Conservation (phyloP, 2,113 vertebrate genomes). For the Anser brachyrhynchus region DNA sequence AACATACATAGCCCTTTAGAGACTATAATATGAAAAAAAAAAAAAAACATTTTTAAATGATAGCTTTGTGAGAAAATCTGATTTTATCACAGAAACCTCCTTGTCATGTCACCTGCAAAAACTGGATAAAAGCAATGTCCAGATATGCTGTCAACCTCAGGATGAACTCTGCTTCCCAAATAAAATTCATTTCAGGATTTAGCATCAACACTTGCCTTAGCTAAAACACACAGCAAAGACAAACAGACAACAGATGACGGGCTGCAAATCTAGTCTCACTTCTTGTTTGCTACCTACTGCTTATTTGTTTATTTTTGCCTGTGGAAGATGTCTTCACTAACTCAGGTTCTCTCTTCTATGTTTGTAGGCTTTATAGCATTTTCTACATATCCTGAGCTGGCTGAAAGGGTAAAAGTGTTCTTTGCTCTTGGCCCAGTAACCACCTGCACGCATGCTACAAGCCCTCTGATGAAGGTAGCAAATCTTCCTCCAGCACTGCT, state of each 20-base stretch:
- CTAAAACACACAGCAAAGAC: background rate
- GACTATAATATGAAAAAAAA: background rate
- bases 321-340: background rate
- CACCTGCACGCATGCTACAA: slow-evolving; percentile 75
- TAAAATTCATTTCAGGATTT: background rate
- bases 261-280: background rate
- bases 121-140: background rate
- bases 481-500: slow-evolving; percentile 79
- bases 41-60: background rate
- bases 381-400: slow-evolving; percentile 89
- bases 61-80: background rate
- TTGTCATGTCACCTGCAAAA: background rate
- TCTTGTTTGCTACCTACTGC: background rate
- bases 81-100: background rate
- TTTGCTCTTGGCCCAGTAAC: slow-evolving; percentile 87
- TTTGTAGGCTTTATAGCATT: slow-evolving; percentile 90
- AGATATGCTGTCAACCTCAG: background rate
- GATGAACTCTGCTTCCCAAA: background rate
- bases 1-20: background rate
- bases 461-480: slow-evolving; percentile 83
- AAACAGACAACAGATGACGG: background rate
- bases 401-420: slow-evolving; percentile 88
- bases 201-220: background rate
- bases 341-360: slow-evolving; percentile 1
- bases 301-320: background rate